phyloP scores from a whole-genome alignment of 2,888 invertebrate genomes.

The Harmothoe impar region DNA sequence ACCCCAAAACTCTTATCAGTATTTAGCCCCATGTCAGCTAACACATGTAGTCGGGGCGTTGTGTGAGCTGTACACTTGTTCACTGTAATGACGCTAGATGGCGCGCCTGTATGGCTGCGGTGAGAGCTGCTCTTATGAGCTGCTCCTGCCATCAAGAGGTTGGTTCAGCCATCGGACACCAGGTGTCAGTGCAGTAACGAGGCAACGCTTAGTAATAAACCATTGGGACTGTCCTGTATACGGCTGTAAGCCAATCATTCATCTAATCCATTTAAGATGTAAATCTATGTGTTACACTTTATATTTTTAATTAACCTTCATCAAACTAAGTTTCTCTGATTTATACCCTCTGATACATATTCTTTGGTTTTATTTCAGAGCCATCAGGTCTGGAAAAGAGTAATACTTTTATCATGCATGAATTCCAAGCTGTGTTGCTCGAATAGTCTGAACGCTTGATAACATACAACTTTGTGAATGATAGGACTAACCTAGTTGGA shows the following conservation, averaged over 20 bases:
- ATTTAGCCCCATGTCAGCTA: no score
- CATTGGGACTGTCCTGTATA: neutral
- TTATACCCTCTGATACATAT: neutral
- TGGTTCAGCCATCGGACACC: neutral
- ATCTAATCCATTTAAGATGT: no score
- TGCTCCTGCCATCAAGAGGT: neutral
- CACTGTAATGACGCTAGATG: neutral
- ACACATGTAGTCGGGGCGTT: no score
- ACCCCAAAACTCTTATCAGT: no score
- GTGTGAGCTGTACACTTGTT: neutral
- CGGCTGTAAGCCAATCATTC: no score
- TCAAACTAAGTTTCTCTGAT: neutral
- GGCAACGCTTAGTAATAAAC: neutral
- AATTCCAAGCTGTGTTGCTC: neutral
- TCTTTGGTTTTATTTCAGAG: neutral
- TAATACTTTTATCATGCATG: neutral
- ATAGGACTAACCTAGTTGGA: constrained; percentile 48
- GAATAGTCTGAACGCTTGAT: neutral
- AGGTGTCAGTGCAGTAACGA: neutral
- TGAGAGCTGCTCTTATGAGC: neutral
- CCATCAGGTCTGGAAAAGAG: neutral
- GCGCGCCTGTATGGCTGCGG: neutral
- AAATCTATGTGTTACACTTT: no score
- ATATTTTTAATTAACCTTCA: no score
- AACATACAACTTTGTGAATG: neutral